Evolutionary conservation across 1,140 invertebrate genomes (phyloP).

Genomic region (Planococcus citri): DNA sequence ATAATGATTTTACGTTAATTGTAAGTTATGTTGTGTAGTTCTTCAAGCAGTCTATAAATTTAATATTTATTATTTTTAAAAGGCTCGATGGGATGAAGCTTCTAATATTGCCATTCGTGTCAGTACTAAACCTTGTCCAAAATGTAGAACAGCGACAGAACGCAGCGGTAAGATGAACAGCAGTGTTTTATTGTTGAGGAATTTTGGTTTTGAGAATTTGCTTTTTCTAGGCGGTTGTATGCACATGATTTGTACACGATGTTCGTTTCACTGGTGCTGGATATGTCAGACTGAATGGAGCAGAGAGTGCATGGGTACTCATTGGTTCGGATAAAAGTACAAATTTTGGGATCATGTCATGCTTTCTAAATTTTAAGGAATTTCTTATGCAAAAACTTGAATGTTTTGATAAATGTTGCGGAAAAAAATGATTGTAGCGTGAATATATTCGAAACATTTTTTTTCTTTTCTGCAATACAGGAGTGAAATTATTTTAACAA

Average conservation of each 20-base stretch:
- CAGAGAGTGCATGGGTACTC: conserved; percentile 69
- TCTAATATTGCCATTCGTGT: conserved; percentile 60
- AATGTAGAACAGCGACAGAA: conserved; percentile 75
- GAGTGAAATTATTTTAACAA: too few species aligned
- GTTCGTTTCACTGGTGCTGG: conserved; percentile 79
- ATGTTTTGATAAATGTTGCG: too few species aligned
- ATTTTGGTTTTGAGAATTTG: conserved; percentile 25
- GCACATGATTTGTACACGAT: conserved; percentile 74
- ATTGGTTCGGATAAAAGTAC: conserved; percentile 71
- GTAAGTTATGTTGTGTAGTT: conserved; percentile 18
- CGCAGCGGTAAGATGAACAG: conserved; percentile 55
- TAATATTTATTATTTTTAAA: conserved; percentile 26
- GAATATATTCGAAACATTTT: too few species aligned
- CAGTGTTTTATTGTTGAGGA: conserved; percentile 1
- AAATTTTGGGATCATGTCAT: too few species aligned
- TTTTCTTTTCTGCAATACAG: too few species aligned
- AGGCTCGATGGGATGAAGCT: conserved; percentile 65
- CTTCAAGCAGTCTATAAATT: background rate
- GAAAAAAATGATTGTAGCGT: too few species aligned
- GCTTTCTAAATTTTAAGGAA: too few species aligned
- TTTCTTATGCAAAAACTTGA: too few species aligned
- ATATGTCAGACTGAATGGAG: conserved; percentile 74
- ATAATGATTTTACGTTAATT: too few species aligned
- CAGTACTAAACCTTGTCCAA: conserved; percentile 75
- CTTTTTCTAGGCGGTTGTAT: conserved; percentile 61